Evolutionary conservation across 2,113 vertebrate species (phyloP).

Genomic region (Bothrops jararaca): DNA sequence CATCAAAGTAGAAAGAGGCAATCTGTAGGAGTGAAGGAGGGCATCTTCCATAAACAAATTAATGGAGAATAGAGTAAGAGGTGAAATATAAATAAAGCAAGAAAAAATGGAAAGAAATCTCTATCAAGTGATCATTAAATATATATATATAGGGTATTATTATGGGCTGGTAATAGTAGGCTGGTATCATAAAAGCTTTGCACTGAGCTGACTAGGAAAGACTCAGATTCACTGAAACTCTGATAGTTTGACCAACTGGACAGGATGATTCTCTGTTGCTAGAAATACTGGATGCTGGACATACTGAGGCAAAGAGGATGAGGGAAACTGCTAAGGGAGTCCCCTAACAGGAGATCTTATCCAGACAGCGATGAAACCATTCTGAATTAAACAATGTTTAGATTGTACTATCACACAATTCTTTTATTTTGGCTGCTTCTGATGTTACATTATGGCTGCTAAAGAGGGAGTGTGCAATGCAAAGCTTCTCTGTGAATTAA

Average conservation of each 20-base stretch:
- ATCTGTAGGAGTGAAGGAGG: not conserved
- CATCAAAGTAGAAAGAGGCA: not conserved
- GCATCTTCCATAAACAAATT: not conserved
- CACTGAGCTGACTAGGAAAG: not conserved
- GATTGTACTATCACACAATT: slow-evolving; percentile 37
- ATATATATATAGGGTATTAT: not conserved
- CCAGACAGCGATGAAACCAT: slow-evolving; percentile 24
- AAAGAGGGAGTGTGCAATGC: slow-evolving; percentile 42
- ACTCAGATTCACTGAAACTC: not conserved
- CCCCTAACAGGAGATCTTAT: slow-evolving; percentile 39
- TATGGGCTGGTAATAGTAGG: not conserved
- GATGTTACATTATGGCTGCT: slow-evolving; percentile 49
- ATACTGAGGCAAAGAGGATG: slow-evolving; percentile 13
- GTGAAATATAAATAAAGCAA: not conserved
- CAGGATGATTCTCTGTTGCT: not conserved
- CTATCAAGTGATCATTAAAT: not conserved
- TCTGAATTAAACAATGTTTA: slow-evolving; percentile 50
- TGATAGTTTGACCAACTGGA: not conserved
- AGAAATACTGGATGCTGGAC: not conserved
- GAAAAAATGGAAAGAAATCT: not conserved
- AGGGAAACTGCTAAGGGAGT: slow-evolving; percentile 26
- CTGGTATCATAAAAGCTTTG: not conserved
- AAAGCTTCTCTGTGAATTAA: slow-evolving; percentile 60
- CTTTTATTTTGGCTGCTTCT: slow-evolving; percentile 54
- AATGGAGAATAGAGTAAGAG: not conserved